These are phyloP conservation scores for Sitodiplosis mosellana DNA, from an alignment of 1,140 invertebrate genomes.

Conservation along the genomic window DNA sequence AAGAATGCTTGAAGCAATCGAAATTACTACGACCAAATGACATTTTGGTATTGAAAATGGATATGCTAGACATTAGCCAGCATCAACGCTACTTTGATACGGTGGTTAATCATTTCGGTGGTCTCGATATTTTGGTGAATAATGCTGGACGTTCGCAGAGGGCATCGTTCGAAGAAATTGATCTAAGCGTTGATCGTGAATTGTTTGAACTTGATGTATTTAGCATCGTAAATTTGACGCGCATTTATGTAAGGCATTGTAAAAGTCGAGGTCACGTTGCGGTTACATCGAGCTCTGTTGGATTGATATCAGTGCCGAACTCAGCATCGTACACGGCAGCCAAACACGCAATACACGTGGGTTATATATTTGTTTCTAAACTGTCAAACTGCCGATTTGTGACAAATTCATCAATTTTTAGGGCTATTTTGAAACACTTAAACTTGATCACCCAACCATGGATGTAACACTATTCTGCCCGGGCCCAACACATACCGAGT, in stretches of 20 bases:
- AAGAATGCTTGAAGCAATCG: constrained; percentile 27
- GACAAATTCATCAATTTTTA: constrained; percentile 15
- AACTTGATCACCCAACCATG: constrained; percentile 37
- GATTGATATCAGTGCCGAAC: constrained; percentile 45
- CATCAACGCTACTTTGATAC: constrained; percentile 43
- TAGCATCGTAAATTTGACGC: constrained; percentile 46
- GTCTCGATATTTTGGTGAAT: constrained; percentile 58
- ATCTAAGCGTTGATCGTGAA: constrained; percentile 53
- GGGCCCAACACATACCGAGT: constrained; percentile 53
- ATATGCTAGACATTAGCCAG: constrained; percentile 38
- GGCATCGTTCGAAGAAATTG: constrained; percentile 55
- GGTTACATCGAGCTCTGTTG: constrained; percentile 53
- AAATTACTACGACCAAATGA: constrained; percentile 34
- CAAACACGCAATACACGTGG: constrained; percentile 68
- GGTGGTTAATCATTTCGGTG: constrained; percentile 52
- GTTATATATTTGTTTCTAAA: constrained; percentile 6
- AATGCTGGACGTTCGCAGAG: constrained; percentile 70
- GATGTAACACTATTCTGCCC: constrained; percentile 56
- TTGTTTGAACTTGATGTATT: constrained; percentile 74
- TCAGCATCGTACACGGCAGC: constrained; percentile 60
- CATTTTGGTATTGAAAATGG: constrained; percentile 50
- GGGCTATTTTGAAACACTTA: constrained; percentile 50
- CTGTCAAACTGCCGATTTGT: constrained; percentile 7
- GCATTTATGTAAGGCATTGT: constrained; percentile 41
- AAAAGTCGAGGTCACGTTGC: constrained; percentile 45